phyloP scores from a whole-genome alignment of 2,888 invertebrate genomes.

The Lasioglossum figueresi region DNA sequence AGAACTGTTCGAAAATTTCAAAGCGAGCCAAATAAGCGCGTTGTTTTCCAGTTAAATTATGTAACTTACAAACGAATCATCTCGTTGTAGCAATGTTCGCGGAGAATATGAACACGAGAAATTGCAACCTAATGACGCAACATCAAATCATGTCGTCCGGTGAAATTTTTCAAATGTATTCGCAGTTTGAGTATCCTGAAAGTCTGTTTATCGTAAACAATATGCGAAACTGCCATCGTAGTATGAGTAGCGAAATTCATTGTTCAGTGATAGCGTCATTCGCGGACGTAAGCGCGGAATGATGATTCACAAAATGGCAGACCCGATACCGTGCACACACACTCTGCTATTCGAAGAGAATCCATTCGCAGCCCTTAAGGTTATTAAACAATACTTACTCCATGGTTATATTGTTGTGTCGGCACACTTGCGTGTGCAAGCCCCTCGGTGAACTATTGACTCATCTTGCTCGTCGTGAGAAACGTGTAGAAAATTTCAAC shows the following conservation, averaged over 20 bases:
- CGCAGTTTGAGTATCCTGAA: neutral
- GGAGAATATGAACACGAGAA: neutral
- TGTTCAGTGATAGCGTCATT: conserved; percentile 12
- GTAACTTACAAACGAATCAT: conserved; percentile 6
- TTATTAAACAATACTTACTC: conserved; percentile 86
- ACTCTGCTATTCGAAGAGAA: neutral
- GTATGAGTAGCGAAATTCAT: neutral
- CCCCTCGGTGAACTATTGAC: conserved; percentile 88
- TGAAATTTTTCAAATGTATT: neutral
- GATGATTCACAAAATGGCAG: conserved; percentile 75
- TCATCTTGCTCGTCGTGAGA: conserved; percentile 88
- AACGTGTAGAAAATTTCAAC: conserved; percentile 84
- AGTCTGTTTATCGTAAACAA: neutral
- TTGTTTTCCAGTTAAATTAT: neutral
- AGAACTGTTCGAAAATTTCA: neutral
- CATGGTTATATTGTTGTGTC: conserved; percentile 87
- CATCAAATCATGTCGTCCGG: conserved; percentile 22
- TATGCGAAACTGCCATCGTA: neutral
- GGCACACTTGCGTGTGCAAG: conserved; percentile 91
- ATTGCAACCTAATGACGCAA: conserved; percentile 62
- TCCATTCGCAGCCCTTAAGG: conserved; percentile 14
- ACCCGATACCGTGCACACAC: conserved; percentile 6
- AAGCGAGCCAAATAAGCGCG: neutral
- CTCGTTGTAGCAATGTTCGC: neutral
- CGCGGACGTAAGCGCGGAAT: neutral